Conservation (phyloP, 2,113 vertebrate species). For the Catharus fuscescens region DNA sequence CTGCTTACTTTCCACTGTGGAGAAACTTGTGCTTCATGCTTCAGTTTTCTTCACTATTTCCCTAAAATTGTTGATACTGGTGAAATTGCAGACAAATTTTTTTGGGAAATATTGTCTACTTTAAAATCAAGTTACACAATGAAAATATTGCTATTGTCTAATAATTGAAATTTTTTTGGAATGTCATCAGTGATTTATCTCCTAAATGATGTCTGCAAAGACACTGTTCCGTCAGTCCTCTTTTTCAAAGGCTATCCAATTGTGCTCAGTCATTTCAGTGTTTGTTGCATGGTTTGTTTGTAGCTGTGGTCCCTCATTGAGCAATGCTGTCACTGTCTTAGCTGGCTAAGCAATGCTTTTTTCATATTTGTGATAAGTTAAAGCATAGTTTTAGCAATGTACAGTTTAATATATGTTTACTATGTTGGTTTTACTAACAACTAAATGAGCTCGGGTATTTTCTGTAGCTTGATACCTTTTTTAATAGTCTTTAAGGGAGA, state of each 20-base stretch:
- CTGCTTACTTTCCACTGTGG: not conserved
- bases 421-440: not conserved
- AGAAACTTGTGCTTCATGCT: not conserved
- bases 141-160: not conserved
- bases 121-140: not conserved
- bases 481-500: not conserved
- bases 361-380: not conserved
- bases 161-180: not conserved
- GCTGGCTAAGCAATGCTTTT: not conserved
- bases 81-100: not conserved
- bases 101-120: not conserved
- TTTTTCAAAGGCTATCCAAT: not conserved
- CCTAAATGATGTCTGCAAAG: not conserved
- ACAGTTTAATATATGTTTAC: not conserved
- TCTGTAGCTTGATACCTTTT: not conserved
- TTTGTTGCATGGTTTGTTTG: not conserved
- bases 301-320: not conserved
- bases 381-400: not conserved
- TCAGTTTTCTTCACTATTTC: not conserved
- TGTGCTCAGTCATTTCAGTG: not conserved
- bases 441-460: not conserved
- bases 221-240: not conserved
- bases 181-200: not conserved
- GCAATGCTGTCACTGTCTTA: not conserved
- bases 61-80: not conserved